Conservation (phyloP, 2,888 invertebrate species). For the Hydrotaea cyrtoneurina region DNA sequence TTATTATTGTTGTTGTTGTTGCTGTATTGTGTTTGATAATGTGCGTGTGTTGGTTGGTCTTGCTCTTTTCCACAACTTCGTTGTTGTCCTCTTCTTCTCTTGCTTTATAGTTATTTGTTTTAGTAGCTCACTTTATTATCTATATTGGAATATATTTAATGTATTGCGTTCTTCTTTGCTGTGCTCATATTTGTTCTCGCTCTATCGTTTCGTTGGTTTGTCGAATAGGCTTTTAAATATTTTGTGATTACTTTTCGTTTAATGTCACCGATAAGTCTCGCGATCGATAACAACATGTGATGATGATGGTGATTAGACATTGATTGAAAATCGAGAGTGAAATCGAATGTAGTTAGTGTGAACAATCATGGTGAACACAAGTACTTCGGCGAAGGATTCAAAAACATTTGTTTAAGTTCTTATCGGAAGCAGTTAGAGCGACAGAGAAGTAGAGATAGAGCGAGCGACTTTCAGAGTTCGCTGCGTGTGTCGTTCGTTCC, state of each 20-base stretch:
- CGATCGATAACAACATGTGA: neutral
- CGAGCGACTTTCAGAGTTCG: no score
- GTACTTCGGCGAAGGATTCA: no score
- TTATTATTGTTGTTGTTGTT: constrained; percentile 28
- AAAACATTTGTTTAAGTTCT: no score
- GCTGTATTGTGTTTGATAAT: constrained; percentile 70
- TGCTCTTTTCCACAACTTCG: constrained; percentile 67
- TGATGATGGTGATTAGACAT: neutral
- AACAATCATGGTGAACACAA: no score
- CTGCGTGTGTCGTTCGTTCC: no score
- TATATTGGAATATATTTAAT: constrained; percentile 55
- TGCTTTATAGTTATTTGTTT: constrained; percentile 50
- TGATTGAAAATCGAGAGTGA: no score
- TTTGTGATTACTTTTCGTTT: constrained; percentile 7
- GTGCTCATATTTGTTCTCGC: constrained; percentile 45
- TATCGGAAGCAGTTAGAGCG: no score
- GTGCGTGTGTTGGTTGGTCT: constrained; percentile 75
- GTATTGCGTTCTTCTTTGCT: constrained; percentile 70
- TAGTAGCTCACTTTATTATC: constrained; percentile 52
- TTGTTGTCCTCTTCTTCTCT: constrained; percentile 26
- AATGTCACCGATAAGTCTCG: constrained; percentile 3
- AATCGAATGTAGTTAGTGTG: no score
- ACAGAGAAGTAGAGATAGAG: no score
- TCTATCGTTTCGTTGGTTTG: neutral
- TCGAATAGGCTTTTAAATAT: neutral